Base-by-base conservation (phyloP, 2,797 vertebrate species). In the Tenualosa ilisha region DNA sequence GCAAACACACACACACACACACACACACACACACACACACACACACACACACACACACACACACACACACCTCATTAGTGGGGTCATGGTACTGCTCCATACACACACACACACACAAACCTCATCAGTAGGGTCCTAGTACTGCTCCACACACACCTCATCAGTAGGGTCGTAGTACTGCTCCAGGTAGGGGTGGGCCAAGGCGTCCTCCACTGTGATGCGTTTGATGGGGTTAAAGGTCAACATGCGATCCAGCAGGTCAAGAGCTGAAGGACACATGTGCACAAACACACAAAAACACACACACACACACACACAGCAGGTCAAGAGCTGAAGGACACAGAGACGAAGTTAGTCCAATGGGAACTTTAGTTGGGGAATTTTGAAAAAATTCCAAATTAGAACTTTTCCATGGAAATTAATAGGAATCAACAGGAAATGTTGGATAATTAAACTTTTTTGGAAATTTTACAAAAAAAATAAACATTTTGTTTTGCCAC, bases 91-190 rank as follows among this genome's bases (percentile, higher is more conserved):
- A 75, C 31, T 43, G 40, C 54, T 72, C n/a, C 2, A 6, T 63
- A 13, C 4, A 3, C 72, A 2, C n/a, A 51, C 75, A 46, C 22
- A 46, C 22, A 85, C 24, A 12, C 82, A 17, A 54, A 46, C 11
- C 31, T 56, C 12, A 83, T 3, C 85, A 7, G 13, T 26, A 68
- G 82, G 53, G 82, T 59, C 37, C 3, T 65, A 63, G 40, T 63
- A 75, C 31, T 43, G 40, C 54, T 72, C n/a, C 11, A 50, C 54
- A n/a, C 37, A 26, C 90, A 96, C 96, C 96, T 97, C 96, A 90
- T 97, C 97, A 15, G 96, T 95, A 50, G 97, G 97, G 85, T 98
- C 97, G 1, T 97, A 98, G 96, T 98, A 98, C 95, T 98, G 97
- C 90, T 97, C 97, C 94, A 98, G 93, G 92, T 98, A 98, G 85